Evolutionary conservation across 2,113 vertebrate genomes (phyloP).

Genomic region (Xerus inauris): DNA sequence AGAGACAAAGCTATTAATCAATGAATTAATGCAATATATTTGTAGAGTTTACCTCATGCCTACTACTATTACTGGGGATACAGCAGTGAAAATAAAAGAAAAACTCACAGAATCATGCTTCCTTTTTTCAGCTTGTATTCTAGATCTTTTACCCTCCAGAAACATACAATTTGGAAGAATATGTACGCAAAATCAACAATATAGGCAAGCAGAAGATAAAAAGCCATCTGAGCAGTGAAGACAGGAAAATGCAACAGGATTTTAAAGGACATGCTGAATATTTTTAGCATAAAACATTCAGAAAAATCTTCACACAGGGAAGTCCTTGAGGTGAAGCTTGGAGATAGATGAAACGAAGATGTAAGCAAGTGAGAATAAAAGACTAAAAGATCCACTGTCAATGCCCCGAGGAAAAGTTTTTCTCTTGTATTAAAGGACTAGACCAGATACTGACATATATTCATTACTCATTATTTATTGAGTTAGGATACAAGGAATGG

Average conservation of each 20-base stretch:
- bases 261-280: neutral
- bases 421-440: neutral
- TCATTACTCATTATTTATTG: neutral
- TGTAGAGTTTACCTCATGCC: neutral
- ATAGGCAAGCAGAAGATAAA: neutral
- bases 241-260: neutral
- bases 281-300: neutral
- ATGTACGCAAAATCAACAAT: neutral
- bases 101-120: neutral
- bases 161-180: neutral
- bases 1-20: neutral
- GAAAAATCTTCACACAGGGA: neutral
- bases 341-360: neutral
- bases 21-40: conserved; percentile 3
- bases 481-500: neutral
- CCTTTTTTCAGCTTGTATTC: neutral
- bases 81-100: neutral
- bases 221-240: neutral
- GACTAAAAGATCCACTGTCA: neutral
- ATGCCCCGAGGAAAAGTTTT: neutral
- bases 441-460: neutral
- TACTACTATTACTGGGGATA: neutral
- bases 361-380: neutral
- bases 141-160: neutral
- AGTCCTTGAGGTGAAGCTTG: neutral